Percentiles rank a stretch among this genome's conserved stretches.
These are phyloP conservation scores for Bothrops jararaca DNA, from an alignment of 2,113 vertebrate genomes.

Conservation along the genomic window DNA sequence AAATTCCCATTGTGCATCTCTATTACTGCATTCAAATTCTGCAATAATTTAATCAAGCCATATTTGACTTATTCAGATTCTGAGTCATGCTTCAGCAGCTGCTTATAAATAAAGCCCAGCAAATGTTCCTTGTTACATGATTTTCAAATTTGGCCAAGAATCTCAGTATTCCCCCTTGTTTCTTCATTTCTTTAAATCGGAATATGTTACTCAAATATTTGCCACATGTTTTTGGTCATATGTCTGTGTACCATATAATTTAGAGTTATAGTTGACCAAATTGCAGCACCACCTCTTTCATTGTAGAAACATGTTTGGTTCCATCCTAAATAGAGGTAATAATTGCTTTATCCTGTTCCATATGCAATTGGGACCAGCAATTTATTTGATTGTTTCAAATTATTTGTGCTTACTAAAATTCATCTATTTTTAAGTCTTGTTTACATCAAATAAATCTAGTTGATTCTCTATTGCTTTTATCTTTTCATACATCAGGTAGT, in stretches of 20 bases:
- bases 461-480: background rate
- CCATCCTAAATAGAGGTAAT: background rate
- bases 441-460: background rate
- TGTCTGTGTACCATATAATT: background rate
- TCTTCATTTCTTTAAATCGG: background rate
- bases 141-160: background rate
- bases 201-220: background rate
- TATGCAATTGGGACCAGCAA: background rate
- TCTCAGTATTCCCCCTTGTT: background rate
- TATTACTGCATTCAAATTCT: background rate
- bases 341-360: background rate
- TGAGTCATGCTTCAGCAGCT: background rate
- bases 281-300: background rate
- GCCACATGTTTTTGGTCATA: background rate
- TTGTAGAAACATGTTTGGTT: background rate
- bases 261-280: background rate
- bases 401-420: background rate
- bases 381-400: background rate
- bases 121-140: background rate
- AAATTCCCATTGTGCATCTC: background rate
- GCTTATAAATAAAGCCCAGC: background rate
- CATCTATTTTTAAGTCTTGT: background rate
- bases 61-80: background rate
- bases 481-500: background rate
- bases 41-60: background rate